Evolutionary conservation across 64 coral and sea anemone species (phyloP).

Genomic region (Porites lutea): DNA sequence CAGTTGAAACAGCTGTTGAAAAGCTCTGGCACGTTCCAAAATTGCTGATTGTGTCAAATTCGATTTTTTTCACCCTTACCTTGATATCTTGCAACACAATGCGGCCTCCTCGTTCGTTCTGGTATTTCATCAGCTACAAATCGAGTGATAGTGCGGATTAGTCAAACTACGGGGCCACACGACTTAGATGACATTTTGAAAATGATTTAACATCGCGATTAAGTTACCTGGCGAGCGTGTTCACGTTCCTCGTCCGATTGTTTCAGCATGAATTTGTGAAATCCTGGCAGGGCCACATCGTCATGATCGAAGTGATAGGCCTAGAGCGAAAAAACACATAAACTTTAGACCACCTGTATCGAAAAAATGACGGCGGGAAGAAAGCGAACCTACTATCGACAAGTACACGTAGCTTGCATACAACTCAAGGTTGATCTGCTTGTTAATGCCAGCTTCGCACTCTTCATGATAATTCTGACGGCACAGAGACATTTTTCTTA

Average conservation of each 20-base stretch:
- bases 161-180: too few species aligned
- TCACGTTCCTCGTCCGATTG: constrained; percentile 93
- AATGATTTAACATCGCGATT: neutral
- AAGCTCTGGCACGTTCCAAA: too few species aligned
- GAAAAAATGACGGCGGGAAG: neutral
- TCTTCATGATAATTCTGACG: constrained; percentile 96
- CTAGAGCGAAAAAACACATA: constrained; percentile 30
- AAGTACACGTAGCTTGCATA: constrained; percentile 95
- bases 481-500: constrained; percentile 68
- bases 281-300: constrained; percentile 93
- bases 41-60: too few species aligned
- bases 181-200: too few species aligned
- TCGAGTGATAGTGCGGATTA: neutral
- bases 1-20: too few species aligned
- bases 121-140: constrained; percentile 93
- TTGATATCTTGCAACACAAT: constrained; percentile 95
- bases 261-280: constrained; percentile 96
- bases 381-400: constrained; percentile 83
- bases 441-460: constrained; percentile 94
- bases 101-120: constrained; percentile 91
- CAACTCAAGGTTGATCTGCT: constrained; percentile 99
- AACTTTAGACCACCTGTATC: neutral
- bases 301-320: constrained; percentile 98
- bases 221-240: constrained; percentile 94
- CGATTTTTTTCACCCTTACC: constrained; percentile 67